Conservation (phyloP, 1,140 invertebrate species). For the Drosophila sechellia region DNA sequence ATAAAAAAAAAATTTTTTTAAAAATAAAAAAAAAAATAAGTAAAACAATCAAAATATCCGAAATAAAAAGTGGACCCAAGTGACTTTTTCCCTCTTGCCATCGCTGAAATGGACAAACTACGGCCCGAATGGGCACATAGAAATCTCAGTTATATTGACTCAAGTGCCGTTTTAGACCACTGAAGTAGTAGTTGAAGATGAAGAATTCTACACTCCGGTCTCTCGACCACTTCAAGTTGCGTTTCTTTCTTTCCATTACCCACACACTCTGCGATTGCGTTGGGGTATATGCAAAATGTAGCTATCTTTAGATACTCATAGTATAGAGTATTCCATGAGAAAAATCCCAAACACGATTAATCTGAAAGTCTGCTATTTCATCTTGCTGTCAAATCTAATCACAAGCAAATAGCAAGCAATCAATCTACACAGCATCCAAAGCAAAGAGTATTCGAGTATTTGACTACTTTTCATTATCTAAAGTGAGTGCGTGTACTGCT, state of each 20-base stretch:
- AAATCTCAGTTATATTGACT: constrained; percentile 59
- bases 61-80: neutral
- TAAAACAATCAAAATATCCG: neutral
- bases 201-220: constrained; percentile 7
- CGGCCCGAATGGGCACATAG: constrained; percentile 9
- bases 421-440: neutral
- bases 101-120: neutral
- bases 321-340: too few species aligned
- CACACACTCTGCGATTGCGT: constrained; percentile 2
- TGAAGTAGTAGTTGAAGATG: constrained; percentile 67
- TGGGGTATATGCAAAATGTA: neutral
- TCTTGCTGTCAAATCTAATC: neutral
- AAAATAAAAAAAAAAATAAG: neutral
- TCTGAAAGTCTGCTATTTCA: too few species aligned
- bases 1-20: too few species aligned
- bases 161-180: constrained; percentile 81
- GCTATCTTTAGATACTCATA: too few species aligned
- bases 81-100: neutral
- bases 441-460: constrained; percentile 13
- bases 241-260: constrained; percentile 12
- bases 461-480: neutral
- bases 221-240: constrained; percentile 31
- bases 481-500: constrained; percentile 33
- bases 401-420: neutral
- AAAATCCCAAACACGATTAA: too few species aligned